Conservation (phyloP, 2,888 invertebrate genomes). For the Netelia virgata region DNA sequence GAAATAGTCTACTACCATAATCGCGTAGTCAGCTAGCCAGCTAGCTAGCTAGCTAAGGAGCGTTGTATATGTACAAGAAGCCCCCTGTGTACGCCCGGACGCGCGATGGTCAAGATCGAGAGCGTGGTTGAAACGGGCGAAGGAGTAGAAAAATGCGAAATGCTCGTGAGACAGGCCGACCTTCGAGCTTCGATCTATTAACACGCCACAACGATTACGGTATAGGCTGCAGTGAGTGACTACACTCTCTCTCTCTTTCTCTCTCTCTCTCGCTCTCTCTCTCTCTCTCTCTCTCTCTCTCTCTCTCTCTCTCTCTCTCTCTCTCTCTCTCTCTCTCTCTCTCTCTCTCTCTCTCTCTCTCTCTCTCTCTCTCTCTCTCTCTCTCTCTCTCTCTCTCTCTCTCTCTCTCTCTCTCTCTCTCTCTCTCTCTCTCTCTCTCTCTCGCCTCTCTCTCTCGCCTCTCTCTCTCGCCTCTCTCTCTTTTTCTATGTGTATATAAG, state of each 20-base stretch:
- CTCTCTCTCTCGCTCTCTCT: no score
- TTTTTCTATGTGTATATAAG: slow-evolving; percentile 1
- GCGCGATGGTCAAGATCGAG: slow-evolving; percentile 60
- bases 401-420: no score
- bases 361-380: not conserved
- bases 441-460: not conserved
- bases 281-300: no score
- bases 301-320: no score
- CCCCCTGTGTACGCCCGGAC: slow-evolving; percentile 1
- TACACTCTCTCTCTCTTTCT: no score
- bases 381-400: no score
- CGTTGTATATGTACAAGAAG: slow-evolving; percentile 2
- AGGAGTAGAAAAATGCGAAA: slow-evolving; percentile 65
- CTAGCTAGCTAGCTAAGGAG: not conserved
- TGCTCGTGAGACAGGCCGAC: slow-evolving; percentile 60
- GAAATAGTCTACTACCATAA: slow-evolving; percentile 23
- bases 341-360: not conserved
- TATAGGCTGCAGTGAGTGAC: slow-evolving; percentile 42
- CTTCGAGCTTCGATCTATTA: slow-evolving; percentile 74
- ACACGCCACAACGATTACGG: slow-evolving; percentile 77
- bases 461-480: not conserved
- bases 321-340: not conserved
- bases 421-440: no score
- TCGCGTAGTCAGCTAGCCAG: slow-evolving; percentile 46
- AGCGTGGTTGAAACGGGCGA: slow-evolving; percentile 43